Evolutionary conservation across 2,797 vertebrate species (phyloP).

Genomic region (Aphelocoma californica): DNA sequence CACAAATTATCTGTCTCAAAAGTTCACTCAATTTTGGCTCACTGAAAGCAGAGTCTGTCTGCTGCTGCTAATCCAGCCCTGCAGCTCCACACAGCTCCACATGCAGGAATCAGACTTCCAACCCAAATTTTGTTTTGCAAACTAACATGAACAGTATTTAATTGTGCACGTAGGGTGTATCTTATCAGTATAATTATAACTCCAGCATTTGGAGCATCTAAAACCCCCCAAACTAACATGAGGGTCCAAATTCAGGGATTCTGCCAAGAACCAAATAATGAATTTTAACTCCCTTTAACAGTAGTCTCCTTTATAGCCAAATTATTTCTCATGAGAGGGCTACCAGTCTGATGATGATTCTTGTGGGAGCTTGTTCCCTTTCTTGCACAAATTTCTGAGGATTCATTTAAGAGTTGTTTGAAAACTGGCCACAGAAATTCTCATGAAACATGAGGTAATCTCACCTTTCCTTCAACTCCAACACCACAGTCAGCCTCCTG

Average conservation of each 20-base stretch:
- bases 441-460: constrained; percentile 41
- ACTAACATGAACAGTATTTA: not conserved
- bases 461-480: constrained; percentile 98
- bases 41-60: not conserved
- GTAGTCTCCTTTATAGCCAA: not conserved
- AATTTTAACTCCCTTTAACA: not conserved
- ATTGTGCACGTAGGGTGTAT: not conserved
- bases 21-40: constrained; percentile 15
- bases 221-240: not conserved
- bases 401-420: not conserved
- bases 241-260: not conserved
- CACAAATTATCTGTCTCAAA: not conserved
- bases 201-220: not conserved
- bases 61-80: not conserved
- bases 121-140: not conserved
- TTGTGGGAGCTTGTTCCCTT: not conserved
- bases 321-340: not conserved
- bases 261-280: not conserved
- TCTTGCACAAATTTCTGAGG: not conserved
- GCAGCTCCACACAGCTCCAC: not conserved
- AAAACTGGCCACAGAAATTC: not conserved
- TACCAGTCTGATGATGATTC: not conserved
- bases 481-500: constrained; percentile 98
- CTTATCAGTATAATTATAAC: not conserved
- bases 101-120: not conserved